Base-by-base conservation (phyloP, 1,140 invertebrate genomes). In the Drosophila neocordata region DNA sequence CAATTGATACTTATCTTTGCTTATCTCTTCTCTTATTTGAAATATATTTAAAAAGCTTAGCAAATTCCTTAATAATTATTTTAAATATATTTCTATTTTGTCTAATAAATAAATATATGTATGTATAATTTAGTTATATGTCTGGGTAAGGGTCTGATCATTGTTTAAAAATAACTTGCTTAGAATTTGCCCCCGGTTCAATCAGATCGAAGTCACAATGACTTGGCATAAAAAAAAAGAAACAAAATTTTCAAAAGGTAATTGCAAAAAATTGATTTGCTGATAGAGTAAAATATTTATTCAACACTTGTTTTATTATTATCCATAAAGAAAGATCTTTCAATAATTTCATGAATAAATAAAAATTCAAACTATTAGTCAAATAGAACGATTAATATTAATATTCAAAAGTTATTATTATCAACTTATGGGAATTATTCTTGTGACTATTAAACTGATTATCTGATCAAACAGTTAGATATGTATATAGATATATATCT, bases 111-210 rank as follows among this genome's bases (percentile, higher is more conserved):
- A 44, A 15, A 44, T 38, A 35, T 34, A 35, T 35, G 11, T 12
- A 35, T 2, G 11, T 12, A 12, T 11, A 31, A n/a, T n/a, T 31
- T 31, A 1, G 0, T 1, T 24, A 24, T 4, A 24, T 24, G 34
- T 11, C 34, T 35, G 34, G 7, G 12, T 38, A 13, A 9, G 9
- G 13, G 1, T 44, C 41, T 18, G 41, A 48, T 48, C 41, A 20
- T 48, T 48, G 15, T 48, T 48, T 20, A 48, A 20, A 48, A 48
- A 48, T 48, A 48, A 6, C 20, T 18, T 48, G 41, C 11, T 48
- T 48, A 11, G 41, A 48, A 48, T 48, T 48, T 35, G 12, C 11
- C 1, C 41, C 18, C 41, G 8, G 6, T 20, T 11, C 18, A 20
- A 48, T 48, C 41, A 48, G 41, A 48, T 20, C 18, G 0, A 18